A percentile compares a stretch with the other conserved stretches of the same genome.
phyloP scores from a whole-genome alignment of 2,113 vertebrate species.

The Pollimyrus isidori region DNA sequence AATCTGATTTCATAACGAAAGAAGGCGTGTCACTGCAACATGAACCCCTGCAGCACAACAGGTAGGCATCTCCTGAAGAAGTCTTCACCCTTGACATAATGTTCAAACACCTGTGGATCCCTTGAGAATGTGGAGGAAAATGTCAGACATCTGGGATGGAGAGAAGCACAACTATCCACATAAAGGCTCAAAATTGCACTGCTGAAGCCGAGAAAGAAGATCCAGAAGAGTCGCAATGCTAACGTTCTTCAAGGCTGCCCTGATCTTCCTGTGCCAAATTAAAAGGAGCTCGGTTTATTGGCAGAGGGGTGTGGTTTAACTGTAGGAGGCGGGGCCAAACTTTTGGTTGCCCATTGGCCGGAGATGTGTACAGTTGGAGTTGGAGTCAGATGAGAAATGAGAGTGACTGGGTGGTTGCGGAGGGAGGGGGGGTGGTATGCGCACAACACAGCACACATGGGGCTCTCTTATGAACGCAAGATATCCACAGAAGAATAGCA shows the following conservation, averaged over 20 bases:
- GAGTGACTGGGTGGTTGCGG: background rate
- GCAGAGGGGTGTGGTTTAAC: slow-evolving; percentile 20
- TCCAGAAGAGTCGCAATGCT: slow-evolving; percentile 63
- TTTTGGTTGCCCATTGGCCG: background rate
- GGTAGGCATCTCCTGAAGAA: background rate
- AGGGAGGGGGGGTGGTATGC: background rate
- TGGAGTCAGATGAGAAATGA: background rate
- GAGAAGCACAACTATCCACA: background rate
- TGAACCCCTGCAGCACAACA: background rate
- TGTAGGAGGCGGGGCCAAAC: background rate
- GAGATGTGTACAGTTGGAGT: slow-evolving; percentile 4
- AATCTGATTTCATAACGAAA: background rate
- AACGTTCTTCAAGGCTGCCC: slow-evolving; percentile 50
- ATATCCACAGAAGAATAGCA: slow-evolving; percentile 80
- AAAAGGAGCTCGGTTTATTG: slow-evolving; percentile 6
- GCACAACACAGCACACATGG: slow-evolving; percentile 56
- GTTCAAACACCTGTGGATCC: background rate
- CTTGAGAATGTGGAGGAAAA: slow-evolving; percentile 6
- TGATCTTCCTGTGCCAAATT: slow-evolving; percentile 49
- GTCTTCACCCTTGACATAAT: background rate
- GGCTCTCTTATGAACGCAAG: slow-evolving; percentile 71
- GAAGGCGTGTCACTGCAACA: background rate
- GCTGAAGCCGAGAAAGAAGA: slow-evolving; percentile 41
- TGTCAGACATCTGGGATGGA: background rate
- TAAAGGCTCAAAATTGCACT: background rate